Percentiles rank a stretch among this genome's conserved stretches.
Evolutionary conservation across 2,113 vertebrate genomes (phyloP).

Genomic region (Siniperca chuatsi): DNA sequence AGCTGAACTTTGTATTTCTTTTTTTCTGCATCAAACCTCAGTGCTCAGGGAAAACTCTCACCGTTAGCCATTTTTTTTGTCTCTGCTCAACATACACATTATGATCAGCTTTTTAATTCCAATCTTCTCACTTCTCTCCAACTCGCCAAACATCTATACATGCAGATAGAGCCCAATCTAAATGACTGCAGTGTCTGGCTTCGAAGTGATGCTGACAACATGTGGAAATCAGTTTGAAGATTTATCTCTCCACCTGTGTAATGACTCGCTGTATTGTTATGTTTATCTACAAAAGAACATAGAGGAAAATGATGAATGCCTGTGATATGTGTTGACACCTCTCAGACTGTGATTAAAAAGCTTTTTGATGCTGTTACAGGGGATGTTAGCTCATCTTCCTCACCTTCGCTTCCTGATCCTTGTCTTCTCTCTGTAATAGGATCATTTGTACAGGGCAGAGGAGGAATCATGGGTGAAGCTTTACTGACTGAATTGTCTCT

Average conservation of each 20-base stretch:
- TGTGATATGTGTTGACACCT: conserved; percentile 37
- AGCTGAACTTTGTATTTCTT: conserved; percentile 5
- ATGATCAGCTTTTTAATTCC: background rate
- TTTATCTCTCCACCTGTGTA: conserved; percentile 58
- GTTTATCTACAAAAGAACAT: conserved; percentile 62
- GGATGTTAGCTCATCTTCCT: conserved; percentile 29
- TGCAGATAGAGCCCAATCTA: conserved; percentile 11
- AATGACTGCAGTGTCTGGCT: conserved; percentile 42
- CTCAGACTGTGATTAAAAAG: conserved; percentile 53
- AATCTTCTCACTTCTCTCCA: background rate
- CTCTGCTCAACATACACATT: conserved; percentile 5
- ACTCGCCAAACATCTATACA: background rate
- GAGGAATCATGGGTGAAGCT: background rate
- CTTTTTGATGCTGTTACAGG: background rate
- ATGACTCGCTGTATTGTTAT: conserved; percentile 54
- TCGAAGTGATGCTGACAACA: background rate
- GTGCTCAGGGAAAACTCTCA: background rate
- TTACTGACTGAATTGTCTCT: conserved; percentile 11
- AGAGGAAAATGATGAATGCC: conserved; percentile 53
- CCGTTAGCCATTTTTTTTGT: background rate
- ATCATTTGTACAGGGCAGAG: background rate
- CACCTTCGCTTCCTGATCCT: background rate
- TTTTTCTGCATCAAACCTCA: background rate
- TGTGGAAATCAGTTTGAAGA: conserved; percentile 23
- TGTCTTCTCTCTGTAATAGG: background rate